Conservation (phyloP, 2,113 vertebrate genomes). For the Entelurus aequoreus region DNA sequence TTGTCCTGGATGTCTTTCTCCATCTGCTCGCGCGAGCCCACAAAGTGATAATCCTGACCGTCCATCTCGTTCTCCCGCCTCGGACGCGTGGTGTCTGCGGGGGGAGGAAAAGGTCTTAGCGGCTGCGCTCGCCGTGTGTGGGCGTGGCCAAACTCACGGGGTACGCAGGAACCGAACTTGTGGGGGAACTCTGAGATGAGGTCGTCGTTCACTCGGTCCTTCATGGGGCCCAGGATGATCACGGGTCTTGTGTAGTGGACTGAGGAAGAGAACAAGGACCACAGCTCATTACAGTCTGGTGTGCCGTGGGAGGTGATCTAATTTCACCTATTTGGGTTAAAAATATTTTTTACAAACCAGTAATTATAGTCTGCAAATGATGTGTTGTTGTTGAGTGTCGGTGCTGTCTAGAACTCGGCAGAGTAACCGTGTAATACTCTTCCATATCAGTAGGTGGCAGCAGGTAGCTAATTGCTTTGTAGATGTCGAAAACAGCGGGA, state of each 20-base stretch:
- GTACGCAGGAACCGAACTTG: constrained; percentile 98
- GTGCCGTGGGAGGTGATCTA: no score
- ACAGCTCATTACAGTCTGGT: no score
- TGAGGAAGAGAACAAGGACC: constrained; percentile 36
- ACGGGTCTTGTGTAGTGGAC: constrained; percentile 97
- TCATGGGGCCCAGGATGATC: constrained; percentile 95
- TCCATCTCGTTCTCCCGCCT: constrained; percentile 92
- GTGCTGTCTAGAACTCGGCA: no score
- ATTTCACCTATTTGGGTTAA: no score
- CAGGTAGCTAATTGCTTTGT: no score
- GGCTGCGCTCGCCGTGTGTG: neutral
- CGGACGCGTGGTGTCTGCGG: constrained; percentile 89
- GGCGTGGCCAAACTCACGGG: constrained; percentile 78
- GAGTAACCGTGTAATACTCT: no score
- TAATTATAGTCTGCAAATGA: no score
- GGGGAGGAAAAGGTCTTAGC: neutral
- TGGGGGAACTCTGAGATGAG: constrained; percentile 98
- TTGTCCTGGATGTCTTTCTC: constrained; percentile 99
- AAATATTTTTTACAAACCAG: no score
- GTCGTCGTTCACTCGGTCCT: constrained; percentile 95
- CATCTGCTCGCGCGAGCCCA: constrained; percentile 92
- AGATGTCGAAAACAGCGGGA: no score
- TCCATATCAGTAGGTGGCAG: no score
- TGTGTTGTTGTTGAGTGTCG: no score
- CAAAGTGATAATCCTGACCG: constrained; percentile 97